These are phyloP conservation scores for Sycophila texana DNA, from an alignment of 2,888 invertebrate genomes.

Conservation along the genomic window DNA sequence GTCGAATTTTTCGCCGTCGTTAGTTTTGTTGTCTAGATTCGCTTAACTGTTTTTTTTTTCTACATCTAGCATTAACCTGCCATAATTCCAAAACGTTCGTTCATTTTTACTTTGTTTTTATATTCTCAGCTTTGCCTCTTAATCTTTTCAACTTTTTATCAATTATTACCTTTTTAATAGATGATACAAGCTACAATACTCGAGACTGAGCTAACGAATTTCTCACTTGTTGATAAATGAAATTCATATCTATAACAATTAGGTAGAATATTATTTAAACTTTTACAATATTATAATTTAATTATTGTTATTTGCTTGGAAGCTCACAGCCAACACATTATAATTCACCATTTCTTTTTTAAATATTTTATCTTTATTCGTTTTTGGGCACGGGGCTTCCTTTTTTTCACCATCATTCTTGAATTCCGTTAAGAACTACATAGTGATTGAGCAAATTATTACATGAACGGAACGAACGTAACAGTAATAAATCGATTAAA, in stretches of 20 bases:
- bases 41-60: constrained; percentile 42
- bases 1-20: constrained; percentile 60
- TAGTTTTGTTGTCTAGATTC: constrained; percentile 45
- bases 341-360: constrained; percentile 64
- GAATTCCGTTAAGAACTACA: constrained; percentile 56
- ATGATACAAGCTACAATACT: constrained; percentile 70
- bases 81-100: constrained; percentile 57
- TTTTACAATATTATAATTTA: constrained; percentile 74
- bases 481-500: constrained; percentile 49
- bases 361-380: constrained; percentile 66
- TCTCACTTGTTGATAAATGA: constrained; percentile 70
- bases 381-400: constrained; percentile 68
- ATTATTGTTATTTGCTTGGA: constrained; percentile 76
- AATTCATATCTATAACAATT: constrained; percentile 71
- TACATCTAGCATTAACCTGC: constrained; percentile 55
- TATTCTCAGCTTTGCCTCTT: constrained; percentile 55
- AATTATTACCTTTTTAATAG: constrained; percentile 62
- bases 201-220: constrained; percentile 71
- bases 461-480: constrained; percentile 41
- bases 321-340: constrained; percentile 76
- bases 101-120: constrained; percentile 41
- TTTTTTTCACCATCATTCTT: constrained; percentile 57
- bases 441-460: constrained; percentile 51
- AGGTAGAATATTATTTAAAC: constrained; percentile 72
- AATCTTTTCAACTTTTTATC: constrained; percentile 55